Conservation (phyloP, 1,140 invertebrate species). For the Drosophila ogumai region DNA sequence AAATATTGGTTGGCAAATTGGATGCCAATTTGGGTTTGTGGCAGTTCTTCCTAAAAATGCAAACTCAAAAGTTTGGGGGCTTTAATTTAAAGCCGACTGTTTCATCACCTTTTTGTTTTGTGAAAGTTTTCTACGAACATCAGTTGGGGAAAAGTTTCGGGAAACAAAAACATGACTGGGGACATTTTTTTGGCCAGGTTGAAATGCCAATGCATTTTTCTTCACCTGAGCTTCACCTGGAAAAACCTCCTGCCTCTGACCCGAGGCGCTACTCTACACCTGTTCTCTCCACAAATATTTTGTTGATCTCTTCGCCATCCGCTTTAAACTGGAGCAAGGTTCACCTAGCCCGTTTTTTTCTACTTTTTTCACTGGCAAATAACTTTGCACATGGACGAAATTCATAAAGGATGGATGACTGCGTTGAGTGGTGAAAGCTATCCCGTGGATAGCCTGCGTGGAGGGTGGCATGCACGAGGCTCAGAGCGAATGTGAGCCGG, state of each 20-base stretch:
- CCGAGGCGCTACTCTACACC: constrained; percentile 11
- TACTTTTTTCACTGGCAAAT: constrained; percentile 19
- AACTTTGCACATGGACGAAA: constrained; percentile 44
- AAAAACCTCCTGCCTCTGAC: constrained; percentile 4
- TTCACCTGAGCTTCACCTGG: constrained; percentile 8
- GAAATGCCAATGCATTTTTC: constrained; percentile 23
- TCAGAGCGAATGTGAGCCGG: constrained; percentile 20
- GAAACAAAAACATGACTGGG: constrained; percentile 20
- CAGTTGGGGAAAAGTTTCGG: not conserved
- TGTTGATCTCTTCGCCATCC: constrained; percentile 6
- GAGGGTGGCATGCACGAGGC: not conserved
- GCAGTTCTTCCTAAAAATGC: not conserved
- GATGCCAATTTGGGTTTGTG: not conserved
- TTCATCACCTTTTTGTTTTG: constrained; percentile 4
- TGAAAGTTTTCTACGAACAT: constrained; percentile 1
- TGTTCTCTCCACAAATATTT: constrained; percentile 15
- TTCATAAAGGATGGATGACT: constrained; percentile 43
- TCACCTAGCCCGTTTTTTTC: not conserved
- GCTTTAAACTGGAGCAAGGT: constrained; percentile 31
- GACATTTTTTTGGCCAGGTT: constrained; percentile 4
- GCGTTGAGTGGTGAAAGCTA: constrained; percentile 20
- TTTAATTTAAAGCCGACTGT: not conserved
- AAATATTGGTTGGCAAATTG: constrained; percentile 14
- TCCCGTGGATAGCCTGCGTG: constrained; percentile 3
- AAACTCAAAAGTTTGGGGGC: not conserved